Evolutionary conservation across 2,888 invertebrate species (phyloP).

Genomic region (Arge pagana): DNA sequence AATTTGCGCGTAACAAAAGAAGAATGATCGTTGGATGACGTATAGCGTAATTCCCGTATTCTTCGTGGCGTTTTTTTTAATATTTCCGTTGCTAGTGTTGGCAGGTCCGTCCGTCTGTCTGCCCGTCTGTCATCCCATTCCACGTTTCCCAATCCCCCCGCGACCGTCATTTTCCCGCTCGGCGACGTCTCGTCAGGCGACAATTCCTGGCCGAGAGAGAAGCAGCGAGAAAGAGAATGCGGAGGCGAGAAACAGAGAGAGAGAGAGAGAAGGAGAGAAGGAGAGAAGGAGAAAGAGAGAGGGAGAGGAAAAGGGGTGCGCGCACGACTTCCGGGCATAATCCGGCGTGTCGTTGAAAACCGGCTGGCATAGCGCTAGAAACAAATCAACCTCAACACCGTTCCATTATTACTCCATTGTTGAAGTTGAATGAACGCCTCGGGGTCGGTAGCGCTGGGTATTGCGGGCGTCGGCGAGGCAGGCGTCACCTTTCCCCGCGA

Average conservation of each 20-base stretch:
- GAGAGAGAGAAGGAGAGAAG: slow-evolving; percentile 23
- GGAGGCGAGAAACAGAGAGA: slow-evolving; percentile 21
- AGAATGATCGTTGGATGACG: too few species aligned
- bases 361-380: slow-evolving; percentile 46
- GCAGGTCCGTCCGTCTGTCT: too few species aligned
- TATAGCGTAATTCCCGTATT: too few species aligned
- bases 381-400: slow-evolving; percentile 51
- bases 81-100: slow-evolving; percentile 51
- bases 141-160: neutral
- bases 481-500: slow-evolving; percentile 8
- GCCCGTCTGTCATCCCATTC: slow-evolving; percentile 45
- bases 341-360: slow-evolving; percentile 40
- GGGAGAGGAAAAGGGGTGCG: slow-evolving; percentile 23
- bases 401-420: slow-evolving; percentile 48
- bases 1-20: too few species aligned
- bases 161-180: neutral
- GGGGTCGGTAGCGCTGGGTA: too few species aligned
- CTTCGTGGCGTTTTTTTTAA: too few species aligned
- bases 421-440: too few species aligned
- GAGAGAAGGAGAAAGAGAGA: slow-evolving; percentile 23
- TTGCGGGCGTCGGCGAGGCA: slow-evolving; percentile 32
- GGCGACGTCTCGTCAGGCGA: too few species aligned
- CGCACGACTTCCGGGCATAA: slow-evolving; percentile 57
- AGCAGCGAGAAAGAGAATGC: slow-evolving; percentile 15
- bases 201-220: slow-evolving; percentile 15